Percentiles rank a stretch among this genome's conserved stretches.
These are phyloP conservation scores for Aplysina aerophoba DNA, from an alignment of 37 sponge, comb jelly and placozoan species.

Conservation along the genomic window DNA sequence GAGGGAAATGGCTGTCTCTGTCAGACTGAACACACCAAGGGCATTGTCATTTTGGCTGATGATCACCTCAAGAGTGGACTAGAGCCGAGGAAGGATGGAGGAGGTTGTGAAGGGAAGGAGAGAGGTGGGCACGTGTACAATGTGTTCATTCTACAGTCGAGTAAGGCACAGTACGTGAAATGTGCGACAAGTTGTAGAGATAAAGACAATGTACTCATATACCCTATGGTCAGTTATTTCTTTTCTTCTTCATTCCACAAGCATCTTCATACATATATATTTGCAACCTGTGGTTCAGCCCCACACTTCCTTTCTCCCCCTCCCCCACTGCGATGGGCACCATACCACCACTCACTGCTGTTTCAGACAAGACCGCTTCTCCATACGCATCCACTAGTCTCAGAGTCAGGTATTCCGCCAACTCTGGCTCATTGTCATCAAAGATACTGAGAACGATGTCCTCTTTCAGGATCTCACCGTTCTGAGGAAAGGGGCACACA, in stretches of 20 bases:
- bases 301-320: too few species aligned
- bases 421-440: conserved; percentile 79
- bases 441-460: conserved; percentile 46
- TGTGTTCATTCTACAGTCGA: too few species aligned
- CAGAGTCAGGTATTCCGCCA: conserved; percentile 72
- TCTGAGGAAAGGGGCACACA: conserved; percentile 1
- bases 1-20: conserved; percentile 44
- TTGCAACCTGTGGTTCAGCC: too few species aligned
- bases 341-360: conserved; percentile 39
- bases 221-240: too few species aligned
- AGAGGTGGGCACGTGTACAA: too few species aligned
- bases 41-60: conserved; percentile 68
- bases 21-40: conserved; percentile 59
- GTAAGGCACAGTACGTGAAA: too few species aligned
- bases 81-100: background rate
- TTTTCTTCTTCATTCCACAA: too few species aligned
- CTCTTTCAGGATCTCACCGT: conserved; percentile 33
- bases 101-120: too few species aligned
- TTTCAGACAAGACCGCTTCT: conserved; percentile 50
- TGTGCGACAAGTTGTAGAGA: too few species aligned
- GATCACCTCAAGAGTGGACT: conserved; percentile 55
- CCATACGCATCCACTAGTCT: conserved; percentile 63
- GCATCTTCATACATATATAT: too few species aligned
- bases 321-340: background rate
- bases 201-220: too few species aligned